Evolutionary conservation across 2,113 vertebrate species (phyloP), one percentile per base, ranked within the genome.

Genomic region (Clarias magur): DNA sequence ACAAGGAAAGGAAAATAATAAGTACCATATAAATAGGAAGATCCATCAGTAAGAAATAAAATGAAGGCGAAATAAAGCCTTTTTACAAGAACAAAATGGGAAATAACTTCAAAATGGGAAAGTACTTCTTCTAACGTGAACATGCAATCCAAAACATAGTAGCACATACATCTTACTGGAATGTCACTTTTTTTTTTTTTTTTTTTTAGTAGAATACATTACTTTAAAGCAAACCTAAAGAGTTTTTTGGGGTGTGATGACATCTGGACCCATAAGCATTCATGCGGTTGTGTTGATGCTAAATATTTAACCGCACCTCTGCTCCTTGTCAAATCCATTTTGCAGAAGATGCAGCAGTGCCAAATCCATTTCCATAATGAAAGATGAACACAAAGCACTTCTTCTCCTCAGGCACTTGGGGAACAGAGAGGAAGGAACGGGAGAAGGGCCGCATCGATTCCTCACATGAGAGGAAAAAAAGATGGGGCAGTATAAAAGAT

Each of bases 381-480:
- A 80, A 86, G 88, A 87, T 80, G 82, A 80, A 88, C 68, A 86
- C 79, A 82, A 88, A 84, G 85, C 56, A 60, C 65, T 90, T 85
- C 82, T 85, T 70, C 75, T 88, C 82, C 65, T 86, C 81, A 48
- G 84, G 65, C 68, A 21, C 80, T 85, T 73, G 57, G 56, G 38
- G 87, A 88, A 79, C 80, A 59, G 70, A 1, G 81, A 57, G 60
- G 48, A 78, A 68, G 42, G 53, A 21, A 65, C 54, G 42, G 27
- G 70, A 63, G 27, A 78, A 38, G 57, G 38, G 34, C 59, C 38
- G 27, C 86, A 87, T 76, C 72, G 60, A 87, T 83, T 67, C 63
- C 42, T 27, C 70, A 57, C 70, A 56, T 19, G 4, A 85, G 84
- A 84, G 30, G 78, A 79, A 65, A 76, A 76, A 81, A 81, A 70